A percentile compares a stretch with the other conserved stretches of the same genome.
Evolutionary conservation across 2,888 invertebrate genomes (phyloP).

Genomic region (Perdita meconis): DNA sequence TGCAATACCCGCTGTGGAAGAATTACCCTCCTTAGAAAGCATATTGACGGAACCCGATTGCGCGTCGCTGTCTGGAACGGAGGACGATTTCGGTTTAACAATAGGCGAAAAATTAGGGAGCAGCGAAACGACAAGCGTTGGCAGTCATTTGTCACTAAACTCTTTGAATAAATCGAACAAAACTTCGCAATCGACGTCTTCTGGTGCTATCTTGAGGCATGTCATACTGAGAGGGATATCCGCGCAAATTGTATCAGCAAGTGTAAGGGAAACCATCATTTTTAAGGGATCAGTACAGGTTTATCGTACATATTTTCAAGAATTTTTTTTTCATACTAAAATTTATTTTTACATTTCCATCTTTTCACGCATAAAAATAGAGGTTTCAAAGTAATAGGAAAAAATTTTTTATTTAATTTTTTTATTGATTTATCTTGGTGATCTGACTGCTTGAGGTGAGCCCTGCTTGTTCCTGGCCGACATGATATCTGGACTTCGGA

Average conservation of each 20-base stretch:
- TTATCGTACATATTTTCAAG: too few species aligned
- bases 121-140: conserved; percentile 85
- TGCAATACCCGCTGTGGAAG: conserved; percentile 91
- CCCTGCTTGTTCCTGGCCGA: too few species aligned
- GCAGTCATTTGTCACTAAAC: conserved; percentile 85
- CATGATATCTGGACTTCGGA: too few species aligned
- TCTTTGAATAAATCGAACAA: conserved; percentile 79
- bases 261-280: too few species aligned
- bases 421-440: too few species aligned
- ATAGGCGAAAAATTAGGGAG: conserved; percentile 81
- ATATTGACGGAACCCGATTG: conserved; percentile 91
- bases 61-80: conserved; percentile 86
- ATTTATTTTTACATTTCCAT: too few species aligned
- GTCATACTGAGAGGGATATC: conserved; percentile 94
- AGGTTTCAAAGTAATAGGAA: too few species aligned
- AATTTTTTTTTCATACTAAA: too few species aligned
- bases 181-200: conserved; percentile 82
- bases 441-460: too few species aligned
- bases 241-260: conserved; percentile 94
- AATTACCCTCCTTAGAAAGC: conserved; percentile 91
- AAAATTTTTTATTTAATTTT: too few species aligned
- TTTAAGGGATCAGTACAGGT: too few species aligned
- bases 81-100: conserved; percentile 81
- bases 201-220: conserved; percentile 90
- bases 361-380: too few species aligned